Conservation (phyloP, 2,113 vertebrate genomes). For the Callorhinus ursinus region DNA sequence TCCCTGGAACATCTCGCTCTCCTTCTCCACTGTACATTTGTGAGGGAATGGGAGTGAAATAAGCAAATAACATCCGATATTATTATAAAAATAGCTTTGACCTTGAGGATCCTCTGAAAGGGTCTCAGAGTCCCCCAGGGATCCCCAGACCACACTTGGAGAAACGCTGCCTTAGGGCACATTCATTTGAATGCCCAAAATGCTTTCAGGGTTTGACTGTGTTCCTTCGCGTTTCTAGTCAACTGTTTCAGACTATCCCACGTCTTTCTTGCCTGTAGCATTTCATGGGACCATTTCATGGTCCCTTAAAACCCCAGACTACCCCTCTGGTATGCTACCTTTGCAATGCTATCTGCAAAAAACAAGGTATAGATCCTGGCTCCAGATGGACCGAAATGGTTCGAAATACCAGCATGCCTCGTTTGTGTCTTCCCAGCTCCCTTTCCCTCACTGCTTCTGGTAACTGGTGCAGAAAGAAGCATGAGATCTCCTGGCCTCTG, state of each 20-base stretch:
- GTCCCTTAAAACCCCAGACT: neutral
- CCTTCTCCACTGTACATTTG: neutral
- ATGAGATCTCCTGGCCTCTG: neutral
- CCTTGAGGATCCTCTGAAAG: conserved; percentile 25
- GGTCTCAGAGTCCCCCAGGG: neutral
- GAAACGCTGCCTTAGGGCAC: conserved; percentile 29
- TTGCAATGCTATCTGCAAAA: neutral
- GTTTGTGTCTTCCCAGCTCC: neutral
- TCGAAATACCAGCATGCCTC: neutral
- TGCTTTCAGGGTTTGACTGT: neutral
- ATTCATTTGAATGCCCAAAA: conserved; percentile 18
- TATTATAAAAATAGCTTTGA: conserved; percentile 36
- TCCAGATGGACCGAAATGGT: neutral
- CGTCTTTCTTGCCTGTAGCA: conserved; percentile 54
- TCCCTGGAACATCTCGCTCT: neutral
- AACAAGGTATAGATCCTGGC: neutral
- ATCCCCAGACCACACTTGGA: neutral
- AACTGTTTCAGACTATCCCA: neutral
- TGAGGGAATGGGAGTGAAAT: neutral
- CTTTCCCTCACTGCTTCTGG: neutral
- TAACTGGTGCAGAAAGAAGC: neutral
- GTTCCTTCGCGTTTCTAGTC: neutral
- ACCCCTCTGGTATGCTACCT: neutral
- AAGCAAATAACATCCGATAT: neutral
- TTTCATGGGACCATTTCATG: neutral